A percentile compares a stretch with the other conserved stretches of the same genome.
These are phyloP conservation scores for Pollimyrus isidori DNA, from an alignment of 2,113 vertebrate genomes.

Conservation along the genomic window DNA sequence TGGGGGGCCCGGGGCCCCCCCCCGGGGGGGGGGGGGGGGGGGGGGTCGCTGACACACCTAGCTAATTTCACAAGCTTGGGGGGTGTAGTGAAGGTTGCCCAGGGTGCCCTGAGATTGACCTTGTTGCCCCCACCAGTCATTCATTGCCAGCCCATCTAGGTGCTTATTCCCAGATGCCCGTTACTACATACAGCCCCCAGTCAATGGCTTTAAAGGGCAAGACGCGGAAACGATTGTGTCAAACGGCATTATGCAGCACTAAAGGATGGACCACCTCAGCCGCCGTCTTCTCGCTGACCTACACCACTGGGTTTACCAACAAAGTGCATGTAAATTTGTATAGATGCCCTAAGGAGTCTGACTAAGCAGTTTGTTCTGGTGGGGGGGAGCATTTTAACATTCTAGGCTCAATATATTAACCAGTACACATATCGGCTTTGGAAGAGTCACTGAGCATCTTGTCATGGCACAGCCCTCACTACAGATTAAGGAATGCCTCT, in stretches of 20 bases:
- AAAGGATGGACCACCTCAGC: background rate
- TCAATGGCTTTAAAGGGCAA: background rate
- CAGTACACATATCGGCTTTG: background rate
- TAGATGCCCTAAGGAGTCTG: background rate
- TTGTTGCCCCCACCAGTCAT: too few relatives aligned
- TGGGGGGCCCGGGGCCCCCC: too few relatives aligned
- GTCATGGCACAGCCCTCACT: background rate
- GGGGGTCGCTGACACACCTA: too few relatives aligned
- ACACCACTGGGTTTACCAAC: background rate
- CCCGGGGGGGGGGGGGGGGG: too few relatives aligned
- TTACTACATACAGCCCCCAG: background rate
- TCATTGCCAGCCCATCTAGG: background rate
- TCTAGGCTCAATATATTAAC: background rate
- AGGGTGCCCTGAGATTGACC: too few relatives aligned
- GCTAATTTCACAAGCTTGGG: too few relatives aligned
- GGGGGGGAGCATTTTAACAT: background rate
- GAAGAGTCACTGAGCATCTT: background rate
- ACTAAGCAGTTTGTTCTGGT: background rate
- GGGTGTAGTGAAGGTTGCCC: too few relatives aligned
- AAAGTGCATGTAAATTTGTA: background rate
- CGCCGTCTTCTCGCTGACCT: too few relatives aligned
- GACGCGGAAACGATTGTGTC: background rate
- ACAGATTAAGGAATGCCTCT: background rate
- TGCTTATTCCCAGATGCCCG: background rate
- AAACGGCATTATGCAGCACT: background rate